These are phyloP conservation scores for Lasioglossum albipes DNA, from an alignment of 1,140 invertebrate genomes.

Conservation along the genomic window DNA sequence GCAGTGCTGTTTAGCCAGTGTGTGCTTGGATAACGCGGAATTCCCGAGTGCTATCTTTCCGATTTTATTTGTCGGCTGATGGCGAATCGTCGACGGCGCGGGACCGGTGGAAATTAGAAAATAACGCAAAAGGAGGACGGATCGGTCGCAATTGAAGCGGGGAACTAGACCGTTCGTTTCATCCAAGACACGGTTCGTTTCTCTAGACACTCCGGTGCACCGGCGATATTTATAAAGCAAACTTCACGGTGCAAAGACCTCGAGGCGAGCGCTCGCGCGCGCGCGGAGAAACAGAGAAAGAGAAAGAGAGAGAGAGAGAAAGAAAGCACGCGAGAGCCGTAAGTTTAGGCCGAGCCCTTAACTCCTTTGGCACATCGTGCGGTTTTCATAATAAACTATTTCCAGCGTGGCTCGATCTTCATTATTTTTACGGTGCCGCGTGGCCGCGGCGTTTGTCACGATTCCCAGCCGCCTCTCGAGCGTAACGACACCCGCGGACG, in stretches of 20 bases:
- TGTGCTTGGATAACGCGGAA: too few relatives aligned
- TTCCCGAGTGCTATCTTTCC: not conserved
- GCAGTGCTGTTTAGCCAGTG: too few relatives aligned
- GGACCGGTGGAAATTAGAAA: not conserved
- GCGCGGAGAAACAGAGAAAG: too few relatives aligned
- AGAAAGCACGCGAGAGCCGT: slow-evolving; percentile 4
- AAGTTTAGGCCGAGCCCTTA: slow-evolving; percentile 52
- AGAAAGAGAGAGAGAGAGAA: too few relatives aligned
- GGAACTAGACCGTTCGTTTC: slow-evolving; percentile 25
- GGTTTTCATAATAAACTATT: slow-evolving; percentile 52
- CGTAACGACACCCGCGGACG: not conserved
- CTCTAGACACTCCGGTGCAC: slow-evolving; percentile 54
- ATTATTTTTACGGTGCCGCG: slow-evolving; percentile 43
- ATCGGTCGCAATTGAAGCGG: not conserved
- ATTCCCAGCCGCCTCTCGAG: not conserved
- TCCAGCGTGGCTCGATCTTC: slow-evolving; percentile 38
- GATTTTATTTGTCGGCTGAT: not conserved
- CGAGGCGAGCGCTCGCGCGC: slow-evolving; percentile 15
- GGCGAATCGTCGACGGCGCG: not conserved
- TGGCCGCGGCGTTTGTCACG: slow-evolving; percentile 3
- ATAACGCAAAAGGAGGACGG: not conserved
- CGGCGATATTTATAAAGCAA: slow-evolving; percentile 69
- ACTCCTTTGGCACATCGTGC: slow-evolving; percentile 52
- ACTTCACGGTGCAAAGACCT: slow-evolving; percentile 59
- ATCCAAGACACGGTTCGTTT: slow-evolving; percentile 55